These are phyloP conservation scores for Cyprinodon variegatus DNA, from an alignment of 2,113 vertebrate genomes.

Conservation along the genomic window DNA sequence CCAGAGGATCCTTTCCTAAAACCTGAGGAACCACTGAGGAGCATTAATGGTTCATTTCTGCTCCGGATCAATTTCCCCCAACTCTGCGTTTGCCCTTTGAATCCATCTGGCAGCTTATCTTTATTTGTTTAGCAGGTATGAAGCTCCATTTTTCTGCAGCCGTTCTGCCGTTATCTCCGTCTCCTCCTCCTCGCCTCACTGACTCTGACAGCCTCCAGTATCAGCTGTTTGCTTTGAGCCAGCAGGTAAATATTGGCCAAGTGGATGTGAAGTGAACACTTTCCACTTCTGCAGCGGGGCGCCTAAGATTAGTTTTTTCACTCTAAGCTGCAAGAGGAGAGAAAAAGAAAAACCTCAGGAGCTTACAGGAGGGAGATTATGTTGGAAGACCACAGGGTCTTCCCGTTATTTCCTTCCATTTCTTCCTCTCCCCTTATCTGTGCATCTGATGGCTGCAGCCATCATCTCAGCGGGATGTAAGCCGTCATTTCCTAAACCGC, in stretches of 20 bases:
- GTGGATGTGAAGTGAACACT: constrained; percentile 35
- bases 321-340: neutral
- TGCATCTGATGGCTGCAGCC: constrained; percentile 14
- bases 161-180: constrained; percentile 10
- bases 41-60: neutral
- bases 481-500: neutral
- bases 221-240: constrained; percentile 53
- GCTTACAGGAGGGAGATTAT: constrained; percentile 3
- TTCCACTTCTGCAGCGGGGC: neutral
- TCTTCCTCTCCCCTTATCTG: constrained; percentile 6
- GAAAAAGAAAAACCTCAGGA: neutral
- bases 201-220: constrained; percentile 46
- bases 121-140: neutral
- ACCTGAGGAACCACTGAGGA: neutral
- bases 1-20: neutral
- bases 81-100: neutral
- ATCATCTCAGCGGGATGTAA: constrained; percentile 33
- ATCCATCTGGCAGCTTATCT: neutral
- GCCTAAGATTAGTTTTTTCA: constrained; percentile 21
- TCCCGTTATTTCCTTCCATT: constrained; percentile 18
- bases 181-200: neutral
- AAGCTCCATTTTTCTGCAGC: neutral
- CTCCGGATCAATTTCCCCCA: too few species aligned
- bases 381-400: constrained; percentile 9
- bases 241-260: constrained; percentile 67